Conservation (phyloP, 2,888 invertebrate species). For the Phengaris arion region DNA sequence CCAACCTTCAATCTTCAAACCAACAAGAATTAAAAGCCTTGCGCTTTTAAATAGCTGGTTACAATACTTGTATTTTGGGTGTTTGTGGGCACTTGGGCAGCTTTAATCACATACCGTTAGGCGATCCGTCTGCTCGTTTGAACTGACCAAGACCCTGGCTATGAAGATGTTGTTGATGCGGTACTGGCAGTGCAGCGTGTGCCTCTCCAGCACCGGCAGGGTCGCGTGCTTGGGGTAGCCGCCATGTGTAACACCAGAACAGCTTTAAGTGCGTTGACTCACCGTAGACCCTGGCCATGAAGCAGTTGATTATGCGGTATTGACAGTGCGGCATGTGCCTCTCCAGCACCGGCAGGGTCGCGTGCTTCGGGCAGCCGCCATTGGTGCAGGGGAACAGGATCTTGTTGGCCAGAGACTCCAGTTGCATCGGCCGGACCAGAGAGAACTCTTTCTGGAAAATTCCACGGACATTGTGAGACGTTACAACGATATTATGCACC, state of each 20-base stretch:
- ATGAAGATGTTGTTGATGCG: slow-evolving; percentile 73
- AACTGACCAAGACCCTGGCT: slow-evolving; percentile 60
- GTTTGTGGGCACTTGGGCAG: no score
- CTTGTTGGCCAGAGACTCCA: slow-evolving; percentile 81
- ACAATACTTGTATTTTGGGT: no score
- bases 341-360: slow-evolving; percentile 72
- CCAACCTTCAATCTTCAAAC: no score
- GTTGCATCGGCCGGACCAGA: slow-evolving; percentile 71
- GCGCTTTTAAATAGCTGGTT: no score
- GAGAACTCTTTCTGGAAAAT: slow-evolving; percentile 77
- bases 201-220: slow-evolving; percentile 73
- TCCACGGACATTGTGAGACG: background rate
- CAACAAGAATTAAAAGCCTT: no score
- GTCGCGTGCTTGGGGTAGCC: slow-evolving; percentile 80
- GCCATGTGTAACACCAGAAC: slow-evolving; percentile 60
- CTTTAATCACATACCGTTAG: no score
- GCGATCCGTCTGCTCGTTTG: no score
- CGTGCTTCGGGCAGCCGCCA: slow-evolving; percentile 77
- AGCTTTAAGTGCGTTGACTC: slow-evolving; percentile 36
- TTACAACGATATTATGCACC: background rate
- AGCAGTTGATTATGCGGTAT: slow-evolving; percentile 69
- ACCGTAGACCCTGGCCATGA: slow-evolving; percentile 77
- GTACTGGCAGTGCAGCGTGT: slow-evolving; percentile 68
- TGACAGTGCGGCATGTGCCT: slow-evolving; percentile 74
- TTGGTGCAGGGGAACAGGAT: slow-evolving; percentile 80